phyloP scores from a whole-genome alignment of 2,888 invertebrate species.

The Synergus umbraculus region DNA sequence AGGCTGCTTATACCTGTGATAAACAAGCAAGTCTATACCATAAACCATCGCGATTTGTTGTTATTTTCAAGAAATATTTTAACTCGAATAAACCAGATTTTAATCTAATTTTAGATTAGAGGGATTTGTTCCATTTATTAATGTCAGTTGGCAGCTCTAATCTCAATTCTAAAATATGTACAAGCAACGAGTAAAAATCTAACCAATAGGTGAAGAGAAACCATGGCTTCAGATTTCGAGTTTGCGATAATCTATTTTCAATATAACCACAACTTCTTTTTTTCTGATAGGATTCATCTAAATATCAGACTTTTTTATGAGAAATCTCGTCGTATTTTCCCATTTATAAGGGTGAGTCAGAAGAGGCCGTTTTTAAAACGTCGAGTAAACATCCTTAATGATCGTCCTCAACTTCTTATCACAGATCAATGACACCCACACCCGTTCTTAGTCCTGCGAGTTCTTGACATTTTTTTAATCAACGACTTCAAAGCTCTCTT shows the following conservation, averaged over 20 bases:
- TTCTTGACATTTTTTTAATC: constrained; percentile 72
- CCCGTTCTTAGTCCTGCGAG: constrained; percentile 45
- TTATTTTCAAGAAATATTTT: too few species aligned
- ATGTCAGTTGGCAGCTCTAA: too few species aligned
- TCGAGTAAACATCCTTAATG: constrained; percentile 47
- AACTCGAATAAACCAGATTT: too few species aligned
- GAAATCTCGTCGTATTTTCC: background rate
- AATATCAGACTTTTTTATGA: background rate
- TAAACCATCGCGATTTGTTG: too few species aligned
- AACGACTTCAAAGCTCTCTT: constrained; percentile 73
- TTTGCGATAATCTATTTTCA: too few species aligned
- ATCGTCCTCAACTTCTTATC: constrained; percentile 34
- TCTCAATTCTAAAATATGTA: too few species aligned
- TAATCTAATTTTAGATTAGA: too few species aligned
- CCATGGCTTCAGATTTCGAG: too few species aligned
- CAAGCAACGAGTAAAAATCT: too few species aligned
- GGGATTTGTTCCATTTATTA: too few species aligned
- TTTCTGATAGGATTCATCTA: background rate
- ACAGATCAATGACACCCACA: constrained; percentile 38
- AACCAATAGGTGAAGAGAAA: too few species aligned
- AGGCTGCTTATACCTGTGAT: background rate
- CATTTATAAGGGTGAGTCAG: background rate
- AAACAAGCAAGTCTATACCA: background rate
- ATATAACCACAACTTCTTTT: too few species aligned
- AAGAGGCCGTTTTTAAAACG: constrained; percentile 47